Evolutionary conservation across 92 coral and sea anemone genomes (phyloP).

Genomic region (Actinostola sp.): DNA sequence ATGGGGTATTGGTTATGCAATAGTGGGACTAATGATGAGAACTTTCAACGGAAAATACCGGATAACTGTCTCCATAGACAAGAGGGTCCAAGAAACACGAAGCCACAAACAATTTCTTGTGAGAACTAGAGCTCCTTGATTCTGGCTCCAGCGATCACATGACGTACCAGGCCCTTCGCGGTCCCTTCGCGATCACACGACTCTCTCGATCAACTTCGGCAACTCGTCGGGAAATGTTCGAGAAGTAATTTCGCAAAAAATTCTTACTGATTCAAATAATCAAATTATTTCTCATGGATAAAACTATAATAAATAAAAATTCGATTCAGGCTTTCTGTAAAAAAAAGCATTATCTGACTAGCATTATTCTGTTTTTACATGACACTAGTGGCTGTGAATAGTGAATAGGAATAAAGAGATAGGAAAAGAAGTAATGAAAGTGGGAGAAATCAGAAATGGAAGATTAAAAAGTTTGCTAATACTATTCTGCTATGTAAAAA

Average conservation of each 20-base stretch:
- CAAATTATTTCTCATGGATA: too few species aligned
- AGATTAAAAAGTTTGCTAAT: too few species aligned
- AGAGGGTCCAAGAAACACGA: slow-evolving; percentile 23
- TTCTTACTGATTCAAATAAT: too few species aligned
- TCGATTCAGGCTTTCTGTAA: too few species aligned
- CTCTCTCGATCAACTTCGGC: slow-evolving; percentile 15
- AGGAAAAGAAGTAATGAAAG: neutral
- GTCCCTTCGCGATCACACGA: too few species aligned
- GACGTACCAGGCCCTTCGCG: slow-evolving; percentile 46
- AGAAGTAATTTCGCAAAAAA: neutral
- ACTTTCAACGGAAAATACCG: slow-evolving; percentile 4
- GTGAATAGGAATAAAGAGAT: neutral
- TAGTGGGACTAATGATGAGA: slow-evolving; percentile 8
- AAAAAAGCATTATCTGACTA: too few species aligned
- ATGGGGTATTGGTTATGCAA: neutral
- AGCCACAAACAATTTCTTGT: slow-evolving; percentile 43
- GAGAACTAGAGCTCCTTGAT: slow-evolving; percentile 38
- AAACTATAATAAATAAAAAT: too few species aligned
- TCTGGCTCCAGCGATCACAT: slow-evolving; percentile 40
- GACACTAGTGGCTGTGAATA: too few species aligned
- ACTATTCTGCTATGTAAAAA: too few species aligned
- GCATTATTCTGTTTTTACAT: too few species aligned
- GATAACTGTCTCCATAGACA: slow-evolving; percentile 37
- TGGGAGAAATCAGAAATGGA: neutral
- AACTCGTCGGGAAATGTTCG: slow-evolving; percentile 10